Percentiles rank a stretch among this genome's conserved stretches.
Evolutionary conservation across 2,888 invertebrate genomes (phyloP).

Genomic region (Phytoseiulus persimilis): DNA sequence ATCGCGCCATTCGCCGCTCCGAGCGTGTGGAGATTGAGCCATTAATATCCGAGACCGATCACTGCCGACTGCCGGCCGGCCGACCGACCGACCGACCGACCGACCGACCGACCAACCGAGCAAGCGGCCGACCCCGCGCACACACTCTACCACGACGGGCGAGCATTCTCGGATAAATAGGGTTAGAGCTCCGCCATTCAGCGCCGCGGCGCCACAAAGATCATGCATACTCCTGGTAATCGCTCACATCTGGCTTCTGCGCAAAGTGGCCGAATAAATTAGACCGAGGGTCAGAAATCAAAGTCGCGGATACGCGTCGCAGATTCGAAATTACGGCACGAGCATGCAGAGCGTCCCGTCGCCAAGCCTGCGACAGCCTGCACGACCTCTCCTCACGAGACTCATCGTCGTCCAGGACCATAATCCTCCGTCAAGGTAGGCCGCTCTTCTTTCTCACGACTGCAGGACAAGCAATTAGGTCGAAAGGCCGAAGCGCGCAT

Average conservation of each 20-base stretch:
- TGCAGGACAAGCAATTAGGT: not conserved
- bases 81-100: not conserved
- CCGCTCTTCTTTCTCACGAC: too few relatives aligned
- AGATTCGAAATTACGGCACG: too few relatives aligned
- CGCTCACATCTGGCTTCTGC: not conserved
- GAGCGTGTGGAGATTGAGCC: constrained; percentile 18
- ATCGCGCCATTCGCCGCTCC: not conserved
- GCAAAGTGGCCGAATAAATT: not conserved
- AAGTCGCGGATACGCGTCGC: not conserved
- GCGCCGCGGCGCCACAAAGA: not conserved
- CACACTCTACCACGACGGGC: constrained; percentile 6
- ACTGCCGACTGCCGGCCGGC: constrained; percentile 11
- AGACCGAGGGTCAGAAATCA: not conserved
- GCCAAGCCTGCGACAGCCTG: too few relatives aligned
- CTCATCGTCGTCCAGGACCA: too few relatives aligned
- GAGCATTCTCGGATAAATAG: not conserved
- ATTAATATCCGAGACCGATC: constrained; percentile 33
- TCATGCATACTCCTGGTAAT: not conserved
- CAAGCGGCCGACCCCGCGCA: not conserved
- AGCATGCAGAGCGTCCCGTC: too few relatives aligned
- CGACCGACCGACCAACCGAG: not conserved
- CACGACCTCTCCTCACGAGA: too few relatives aligned
- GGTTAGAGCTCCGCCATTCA: not conserved
- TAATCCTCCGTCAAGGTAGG: too few relatives aligned
- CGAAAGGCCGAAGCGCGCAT: not conserved